These are phyloP conservation scores for Formica exsecta DNA, from an alignment of 1,140 invertebrate genomes.

Conservation along the genomic window DNA sequence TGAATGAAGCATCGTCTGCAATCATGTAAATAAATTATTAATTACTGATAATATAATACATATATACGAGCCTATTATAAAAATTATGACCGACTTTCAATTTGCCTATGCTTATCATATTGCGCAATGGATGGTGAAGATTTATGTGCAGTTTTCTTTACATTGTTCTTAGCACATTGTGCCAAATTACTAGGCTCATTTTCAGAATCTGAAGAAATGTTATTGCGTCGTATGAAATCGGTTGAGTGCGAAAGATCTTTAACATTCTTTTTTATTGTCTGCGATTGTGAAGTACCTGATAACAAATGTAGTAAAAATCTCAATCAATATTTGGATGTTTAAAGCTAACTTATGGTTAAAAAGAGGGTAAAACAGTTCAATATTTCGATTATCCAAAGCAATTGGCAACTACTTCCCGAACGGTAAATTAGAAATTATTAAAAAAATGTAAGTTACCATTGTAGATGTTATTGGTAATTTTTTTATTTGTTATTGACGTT, in stretches of 20 bases:
- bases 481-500: not conserved
- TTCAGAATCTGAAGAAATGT: not conserved
- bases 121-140: not conserved
- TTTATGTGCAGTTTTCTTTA: not conserved
- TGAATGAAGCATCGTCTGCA: not conserved
- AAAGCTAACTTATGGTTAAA: not conserved
- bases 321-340: constrained; percentile 5
- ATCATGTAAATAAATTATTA: constrained; percentile 1
- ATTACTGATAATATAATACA: constrained; percentile 1
- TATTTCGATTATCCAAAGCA: not conserved
- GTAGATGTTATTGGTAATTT: not conserved
- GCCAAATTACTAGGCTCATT: not conserved
- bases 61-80: no score
- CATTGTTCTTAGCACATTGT: not conserved
- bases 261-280: not conserved
- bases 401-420: not conserved
- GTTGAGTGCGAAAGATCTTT: not conserved
- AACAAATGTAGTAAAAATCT: constrained; percentile 3
- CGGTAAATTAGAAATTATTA: not conserved
- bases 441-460: not conserved
- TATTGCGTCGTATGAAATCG: not conserved
- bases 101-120: not conserved
- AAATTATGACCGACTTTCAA: no score
- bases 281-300: constrained; percentile 1
- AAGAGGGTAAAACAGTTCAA: not conserved